phyloP scores from a whole-genome alignment of 1,140 invertebrate species.

The Trichonephila clavipes region DNA sequence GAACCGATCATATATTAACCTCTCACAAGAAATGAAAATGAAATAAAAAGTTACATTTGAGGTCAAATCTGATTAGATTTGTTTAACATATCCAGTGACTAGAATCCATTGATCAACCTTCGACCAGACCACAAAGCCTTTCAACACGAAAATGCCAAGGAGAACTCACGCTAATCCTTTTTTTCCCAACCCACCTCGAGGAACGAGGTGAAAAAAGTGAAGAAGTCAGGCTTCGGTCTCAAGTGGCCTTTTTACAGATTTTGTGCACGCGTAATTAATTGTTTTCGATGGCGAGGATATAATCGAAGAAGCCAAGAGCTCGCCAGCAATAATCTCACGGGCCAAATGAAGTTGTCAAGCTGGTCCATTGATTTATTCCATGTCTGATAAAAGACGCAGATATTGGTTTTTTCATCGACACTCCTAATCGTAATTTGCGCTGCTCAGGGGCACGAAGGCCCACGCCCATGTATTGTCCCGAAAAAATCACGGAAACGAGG shows the following conservation, averaged over 20 bases:
- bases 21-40: conserved; percentile 1
- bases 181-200: neutral
- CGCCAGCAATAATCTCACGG: neutral
- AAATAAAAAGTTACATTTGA: conserved; percentile 13
- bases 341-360: conserved; percentile 69
- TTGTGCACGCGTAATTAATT: conserved; percentile 49
- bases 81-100: conserved; percentile 16
- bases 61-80: conserved; percentile 41
- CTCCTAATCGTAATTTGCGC: conserved; percentile 60
- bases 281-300: conserved; percentile 35
- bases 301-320: neutral
- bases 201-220: conserved; percentile 26
- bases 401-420: conserved; percentile 56
- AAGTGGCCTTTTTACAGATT: conserved; percentile 40
- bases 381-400: conserved; percentile 55
- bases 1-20: neutral
- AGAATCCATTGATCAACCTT: conserved; percentile 30
- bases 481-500: conserved; percentile 15
- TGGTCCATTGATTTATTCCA: conserved; percentile 69
- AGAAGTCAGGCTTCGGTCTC: neutral
- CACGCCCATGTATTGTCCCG: conserved; percentile 55
- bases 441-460: conserved; percentile 38
- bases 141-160: conserved; percentile 43
- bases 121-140: conserved; percentile 3
- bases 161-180: conserved; percentile 37